Percentiles rank a stretch among this genome's conserved stretches.
Conservation (phyloP, 2,113 vertebrate species). For the Serinus canaria region DNA sequence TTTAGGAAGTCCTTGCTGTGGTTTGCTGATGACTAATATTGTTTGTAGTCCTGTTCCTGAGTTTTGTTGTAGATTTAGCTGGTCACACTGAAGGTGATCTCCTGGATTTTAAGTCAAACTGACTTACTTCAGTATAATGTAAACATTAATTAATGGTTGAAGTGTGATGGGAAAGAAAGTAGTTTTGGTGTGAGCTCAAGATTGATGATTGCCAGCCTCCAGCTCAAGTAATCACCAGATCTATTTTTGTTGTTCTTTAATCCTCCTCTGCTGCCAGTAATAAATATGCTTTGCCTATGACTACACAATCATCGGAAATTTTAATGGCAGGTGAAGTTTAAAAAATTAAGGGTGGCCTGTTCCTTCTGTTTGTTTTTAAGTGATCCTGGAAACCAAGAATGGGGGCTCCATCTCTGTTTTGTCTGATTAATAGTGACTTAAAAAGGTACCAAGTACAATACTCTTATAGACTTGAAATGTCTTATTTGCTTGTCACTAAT, state of each 20-base stretch:
- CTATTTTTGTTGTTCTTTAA: constrained; percentile 58
- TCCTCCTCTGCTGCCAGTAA: background rate
- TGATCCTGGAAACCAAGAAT: background rate
- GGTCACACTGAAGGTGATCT: background rate
- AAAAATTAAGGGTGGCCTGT: background rate
- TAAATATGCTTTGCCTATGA: constrained; percentile 11
- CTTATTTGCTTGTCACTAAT: background rate
- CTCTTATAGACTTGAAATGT: background rate
- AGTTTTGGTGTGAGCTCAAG: background rate
- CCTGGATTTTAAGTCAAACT: background rate
- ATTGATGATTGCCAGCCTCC: background rate
- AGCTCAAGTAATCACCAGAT: constrained; percentile 40
- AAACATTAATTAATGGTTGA: background rate
- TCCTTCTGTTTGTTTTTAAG: constrained; percentile 3
- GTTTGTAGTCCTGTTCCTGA: background rate
- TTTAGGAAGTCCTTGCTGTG: background rate
- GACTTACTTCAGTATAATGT: background rate
- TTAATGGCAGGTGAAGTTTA: background rate
- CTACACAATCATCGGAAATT: background rate
- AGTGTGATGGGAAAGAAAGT: background rate
- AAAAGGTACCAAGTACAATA: background rate
- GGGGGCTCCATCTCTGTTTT: background rate
- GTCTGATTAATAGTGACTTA: background rate
- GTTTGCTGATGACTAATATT: background rate
- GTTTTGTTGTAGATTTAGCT: background rate